Base-by-base conservation (phyloP, 2,797 vertebrate genomes). In the Neoniphon sammara region DNA sequence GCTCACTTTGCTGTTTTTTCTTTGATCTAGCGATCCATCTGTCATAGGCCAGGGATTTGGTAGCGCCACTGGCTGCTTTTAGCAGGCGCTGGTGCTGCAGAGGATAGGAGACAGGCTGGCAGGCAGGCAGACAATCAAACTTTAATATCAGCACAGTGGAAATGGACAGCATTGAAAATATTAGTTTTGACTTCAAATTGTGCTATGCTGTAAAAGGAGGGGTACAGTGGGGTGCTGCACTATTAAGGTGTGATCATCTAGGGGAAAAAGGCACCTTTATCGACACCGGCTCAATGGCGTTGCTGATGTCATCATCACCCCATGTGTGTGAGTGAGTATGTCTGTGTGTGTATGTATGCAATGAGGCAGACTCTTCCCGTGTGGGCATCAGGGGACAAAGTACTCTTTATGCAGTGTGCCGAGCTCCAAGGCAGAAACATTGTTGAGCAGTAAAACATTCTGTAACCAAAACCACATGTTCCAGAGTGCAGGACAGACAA, bases 391-490 rank as follows among this genome's bases (percentile, higher is more conserved):
- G 68, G 88, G 93, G 93, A 95, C 94, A 95, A 95, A 95, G 93
- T 94, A 90, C 90, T 91, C 94, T 95, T 95, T 94, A 94, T 95
- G 91, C 90, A 89, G 83, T 87, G 85, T 91, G 86, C 91, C 46
- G 91, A 84, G 91, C 93, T 94, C 87, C 85, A 80, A 94, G 93
- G 92, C 93, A 94, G 92, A 93, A 93, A 95, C 92, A 93, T 92
- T 93, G 94, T 94, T 93, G 89, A 87, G 92, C 93, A 91, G 92
- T 94, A 94, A 94, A 95, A 95, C 93, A 91, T 91, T 91, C 90
- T 72, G 89, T 93, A 94, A 95, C 91, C 78, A 87, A 94, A 94
- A 93, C 90, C 94, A 95, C 93, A 94, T 95, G 94, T 93, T 91
- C 84, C 81, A 78, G 85, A 93, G 93, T 91, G 91, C 77, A 91